Conservation (phyloP, 2,113 vertebrate species). For the Suncus etruscus region DNA sequence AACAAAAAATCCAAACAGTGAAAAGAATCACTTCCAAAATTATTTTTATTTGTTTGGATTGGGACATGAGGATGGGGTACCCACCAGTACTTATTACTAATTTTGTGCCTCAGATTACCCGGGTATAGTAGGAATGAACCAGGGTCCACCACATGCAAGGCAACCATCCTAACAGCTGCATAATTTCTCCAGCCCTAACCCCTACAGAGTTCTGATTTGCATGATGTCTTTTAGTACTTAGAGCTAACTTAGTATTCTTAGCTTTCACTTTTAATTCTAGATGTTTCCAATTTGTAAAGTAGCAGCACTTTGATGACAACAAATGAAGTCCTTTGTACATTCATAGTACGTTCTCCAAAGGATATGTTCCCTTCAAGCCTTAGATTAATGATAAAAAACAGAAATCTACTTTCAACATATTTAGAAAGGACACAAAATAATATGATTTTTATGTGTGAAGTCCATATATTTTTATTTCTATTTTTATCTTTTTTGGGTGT, state of each 20-base stretch:
- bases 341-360: background rate
- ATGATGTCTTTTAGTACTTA: background rate
- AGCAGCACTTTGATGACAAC: background rate
- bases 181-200: no score
- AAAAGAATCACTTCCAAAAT: background rate
- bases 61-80: no score
- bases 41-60: no score
- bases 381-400: background rate
- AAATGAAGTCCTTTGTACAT: background rate
- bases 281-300: background rate
- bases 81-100: no score
- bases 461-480: no score
- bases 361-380: background rate
- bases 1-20: background rate
- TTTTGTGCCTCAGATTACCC: no score
- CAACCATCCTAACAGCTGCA: no score
- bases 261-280: background rate
- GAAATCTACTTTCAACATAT: background rate
- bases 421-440: slow-evolving; percentile 8
- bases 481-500: no score
- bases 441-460: background rate
- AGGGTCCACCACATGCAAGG: no score
- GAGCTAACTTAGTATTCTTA: background rate
- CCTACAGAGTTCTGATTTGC: background rate
- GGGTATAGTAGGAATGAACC: no score